phyloP scores from a whole-genome alignment of 2,113 vertebrate species.

The Cyanoderma ruficeps region DNA sequence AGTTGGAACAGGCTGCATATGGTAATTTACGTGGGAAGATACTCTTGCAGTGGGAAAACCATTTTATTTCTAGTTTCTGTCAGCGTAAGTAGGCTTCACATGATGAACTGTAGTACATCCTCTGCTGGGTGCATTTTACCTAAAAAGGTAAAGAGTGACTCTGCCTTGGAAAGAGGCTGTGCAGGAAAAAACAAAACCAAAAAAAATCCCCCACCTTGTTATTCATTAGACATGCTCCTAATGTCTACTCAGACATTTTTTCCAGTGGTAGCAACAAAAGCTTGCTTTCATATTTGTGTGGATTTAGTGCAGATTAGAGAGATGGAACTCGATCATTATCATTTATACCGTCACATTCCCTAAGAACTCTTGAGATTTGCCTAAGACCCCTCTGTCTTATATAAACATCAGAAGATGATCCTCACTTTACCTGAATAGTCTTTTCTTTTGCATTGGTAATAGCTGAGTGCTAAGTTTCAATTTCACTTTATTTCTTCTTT shows the following conservation, averaged over 20 bases:
- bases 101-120: slow-evolving; percentile 45
- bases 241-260: not conserved
- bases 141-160: slow-evolving; percentile 67
- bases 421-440: not conserved
- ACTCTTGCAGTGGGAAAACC: slow-evolving; percentile 59
- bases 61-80: slow-evolving; percentile 71
- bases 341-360: not conserved
- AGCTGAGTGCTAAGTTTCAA: not conserved
- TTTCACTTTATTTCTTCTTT: not conserved
- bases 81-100: slow-evolving; percentile 49
- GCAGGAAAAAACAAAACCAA: not conserved
- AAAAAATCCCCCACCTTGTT: not conserved
- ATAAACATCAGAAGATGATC: not conserved
- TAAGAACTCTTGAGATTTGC: not conserved
- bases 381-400: not conserved
- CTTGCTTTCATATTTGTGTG: not conserved
- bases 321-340: not conserved
- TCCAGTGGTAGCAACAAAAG: not conserved
- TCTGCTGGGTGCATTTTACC: slow-evolving; percentile 59
- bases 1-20: slow-evolving; percentile 67
- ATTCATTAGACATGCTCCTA: not conserved
- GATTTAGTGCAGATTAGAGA: not conserved
- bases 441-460: not conserved
- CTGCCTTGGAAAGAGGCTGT: slow-evolving; percentile 20
- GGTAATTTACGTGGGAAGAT: slow-evolving; percentile 70